A percentile compares a stretch with the other conserved stretches of the same genome.
These are phyloP conservation scores for Hirtodrosophila duncani DNA, from an alignment of 2,888 invertebrate species.

Conservation along the genomic window DNA sequence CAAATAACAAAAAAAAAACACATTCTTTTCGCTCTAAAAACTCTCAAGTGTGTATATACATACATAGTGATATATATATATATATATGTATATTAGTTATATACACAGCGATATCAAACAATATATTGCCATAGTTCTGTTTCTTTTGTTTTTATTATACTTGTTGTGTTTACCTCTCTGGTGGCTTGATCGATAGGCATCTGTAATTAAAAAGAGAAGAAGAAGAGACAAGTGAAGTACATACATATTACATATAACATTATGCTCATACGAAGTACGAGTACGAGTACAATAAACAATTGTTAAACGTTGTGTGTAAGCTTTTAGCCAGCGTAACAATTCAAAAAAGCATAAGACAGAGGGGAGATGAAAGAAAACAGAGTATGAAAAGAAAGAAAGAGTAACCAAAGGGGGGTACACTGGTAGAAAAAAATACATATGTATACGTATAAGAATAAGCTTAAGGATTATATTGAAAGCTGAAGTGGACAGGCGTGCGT, in stretches of 20 bases:
- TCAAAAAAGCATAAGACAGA: slow-evolving; percentile 15
- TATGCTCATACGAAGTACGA: slow-evolving; percentile 61
- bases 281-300: slow-evolving; percentile 23
- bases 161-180: slow-evolving; percentile 83
- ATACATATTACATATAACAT: slow-evolving; percentile 1
- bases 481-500: no score
- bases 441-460: no score
- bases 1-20: slow-evolving; percentile 28
- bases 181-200: slow-evolving; percentile 87
- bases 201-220: slow-evolving; percentile 85
- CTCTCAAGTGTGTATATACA: slow-evolving; percentile 70
- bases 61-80: slow-evolving; percentile 15
- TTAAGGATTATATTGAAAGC: no score
- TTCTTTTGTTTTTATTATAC: slow-evolving; percentile 65
- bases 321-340: no score
- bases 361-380: no score
- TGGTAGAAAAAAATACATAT: slow-evolving; percentile 4
- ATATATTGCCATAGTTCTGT: slow-evolving; percentile 60
- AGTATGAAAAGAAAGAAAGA: slow-evolving; percentile 6
- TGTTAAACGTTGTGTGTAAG: slow-evolving; percentile 50
- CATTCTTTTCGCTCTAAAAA: slow-evolving; percentile 75
- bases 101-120: slow-evolving; percentile 27
- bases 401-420: slow-evolving; percentile 3
- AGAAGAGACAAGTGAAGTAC: slow-evolving; percentile 79
- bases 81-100: slow-evolving; percentile 42